These are phyloP conservation scores for Phenganax marumi DNA, from an alignment of 92 coral and sea anemone genomes.

Conservation along the genomic window DNA sequence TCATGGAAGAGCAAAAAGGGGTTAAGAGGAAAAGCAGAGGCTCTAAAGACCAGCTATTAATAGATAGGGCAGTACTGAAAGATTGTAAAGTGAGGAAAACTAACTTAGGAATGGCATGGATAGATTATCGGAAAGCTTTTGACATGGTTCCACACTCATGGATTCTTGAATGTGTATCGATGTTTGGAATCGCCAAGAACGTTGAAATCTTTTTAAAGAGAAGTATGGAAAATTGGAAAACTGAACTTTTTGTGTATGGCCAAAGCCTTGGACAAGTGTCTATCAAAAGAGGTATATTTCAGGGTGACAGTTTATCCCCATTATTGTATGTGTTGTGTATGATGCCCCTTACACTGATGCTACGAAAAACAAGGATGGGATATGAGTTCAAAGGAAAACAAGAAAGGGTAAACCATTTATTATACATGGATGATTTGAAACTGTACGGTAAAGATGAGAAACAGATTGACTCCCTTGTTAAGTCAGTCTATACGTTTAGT, in stretches of 20 bases:
- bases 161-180: conserved; percentile 7
- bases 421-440: too few relatives aligned
- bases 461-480: neutral
- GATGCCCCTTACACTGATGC: conserved; percentile 35
- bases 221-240: conserved; percentile 24
- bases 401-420: neutral
- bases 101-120: too few relatives aligned
- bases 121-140: too few relatives aligned
- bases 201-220: neutral
- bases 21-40: conserved; percentile 5
- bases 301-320: too few relatives aligned
- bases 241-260: conserved; percentile 4
- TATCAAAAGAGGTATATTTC: conserved; percentile 40
- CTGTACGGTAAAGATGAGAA: too few relatives aligned
- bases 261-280: conserved; percentile 27
- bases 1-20: conserved; percentile 21
- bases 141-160: conserved; percentile 34
- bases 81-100: conserved; percentile 6
- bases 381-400: neutral
- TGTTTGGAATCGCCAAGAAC: conserved; percentile 19
- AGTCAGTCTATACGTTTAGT: conserved; percentile 28
- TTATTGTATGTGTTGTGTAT: conserved; percentile 38
- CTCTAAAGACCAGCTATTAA: neutral
- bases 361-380: conserved; percentile 17
- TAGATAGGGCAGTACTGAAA: conserved; percentile 1